Percentiles rank a stretch among this genome's conserved stretches.
Evolutionary conservation across 2,888 invertebrate genomes (phyloP).

Genomic region (Aricia artaxerxes): DNA sequence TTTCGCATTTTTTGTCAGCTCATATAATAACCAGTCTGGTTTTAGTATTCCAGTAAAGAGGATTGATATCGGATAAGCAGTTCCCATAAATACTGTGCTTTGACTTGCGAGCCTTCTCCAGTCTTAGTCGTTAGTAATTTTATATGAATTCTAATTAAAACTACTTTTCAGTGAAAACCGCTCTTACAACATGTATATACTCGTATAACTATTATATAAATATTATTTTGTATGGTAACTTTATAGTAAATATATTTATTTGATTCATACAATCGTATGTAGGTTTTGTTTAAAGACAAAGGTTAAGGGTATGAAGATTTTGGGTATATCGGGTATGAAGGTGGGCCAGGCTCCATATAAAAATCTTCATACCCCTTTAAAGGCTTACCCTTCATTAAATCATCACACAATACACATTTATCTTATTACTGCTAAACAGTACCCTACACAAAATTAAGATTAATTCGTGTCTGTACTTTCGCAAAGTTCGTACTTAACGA

Average conservation of each 20-base stretch:
- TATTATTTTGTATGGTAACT: background rate
- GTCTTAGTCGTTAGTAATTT: background rate
- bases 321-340: too few species aligned
- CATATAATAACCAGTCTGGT: background rate
- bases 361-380: too few species aligned
- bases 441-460: conserved; percentile 17
- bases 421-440: conserved; percentile 20
- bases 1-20: too few species aligned
- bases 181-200: background rate
- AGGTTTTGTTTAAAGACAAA: background rate
- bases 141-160: background rate
- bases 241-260: too few species aligned
- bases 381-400: background rate
- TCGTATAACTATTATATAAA: background rate
- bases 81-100: background rate
- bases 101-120: background rate
- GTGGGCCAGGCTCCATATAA: too few species aligned
- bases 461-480: conserved; percentile 5
- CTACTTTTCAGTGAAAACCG: background rate
- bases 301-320: too few species aligned
- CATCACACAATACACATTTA: background rate
- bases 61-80: background rate
- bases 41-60: background rate
- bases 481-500: conserved; percentile 15
- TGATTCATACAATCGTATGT: background rate